phyloP scores from a whole-genome alignment of 2,888 invertebrate genomes.

The Lasioglossum oenotherae region DNA sequence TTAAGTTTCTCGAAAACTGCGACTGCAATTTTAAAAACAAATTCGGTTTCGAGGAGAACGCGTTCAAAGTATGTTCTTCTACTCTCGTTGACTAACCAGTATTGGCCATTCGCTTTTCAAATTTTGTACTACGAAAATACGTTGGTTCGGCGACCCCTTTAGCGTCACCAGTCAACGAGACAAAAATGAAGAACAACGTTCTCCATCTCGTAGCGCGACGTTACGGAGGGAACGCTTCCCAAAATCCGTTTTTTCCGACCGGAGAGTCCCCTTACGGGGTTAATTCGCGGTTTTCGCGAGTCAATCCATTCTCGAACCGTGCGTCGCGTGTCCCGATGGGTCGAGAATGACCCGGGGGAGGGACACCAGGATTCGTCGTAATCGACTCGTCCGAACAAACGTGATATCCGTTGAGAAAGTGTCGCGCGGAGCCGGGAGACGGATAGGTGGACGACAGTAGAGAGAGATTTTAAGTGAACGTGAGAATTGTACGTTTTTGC shows the following conservation, averaged over 20 bases:
- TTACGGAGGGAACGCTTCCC: neutral
- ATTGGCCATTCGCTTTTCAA: neutral
- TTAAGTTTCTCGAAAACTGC: neutral
- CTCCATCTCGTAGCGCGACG: neutral
- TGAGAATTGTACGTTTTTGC: slow-evolving; percentile 26
- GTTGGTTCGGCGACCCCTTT: neutral
- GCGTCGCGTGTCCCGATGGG: slow-evolving; percentile 15
- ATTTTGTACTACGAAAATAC: neutral
- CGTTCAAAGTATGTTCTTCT: neutral
- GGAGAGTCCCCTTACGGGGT: neutral
- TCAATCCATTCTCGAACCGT: slow-evolving; percentile 77
- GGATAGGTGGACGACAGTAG: slow-evolving; percentile 5
- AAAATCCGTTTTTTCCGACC: neutral
- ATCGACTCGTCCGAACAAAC: neutral
- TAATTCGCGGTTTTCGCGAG: slow-evolving; percentile 7
- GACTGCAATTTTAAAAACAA: neutral
- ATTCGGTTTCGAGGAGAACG: neutral
- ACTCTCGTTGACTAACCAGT: neutral
- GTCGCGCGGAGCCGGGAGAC: slow-evolving; percentile 51
- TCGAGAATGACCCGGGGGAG: neutral
- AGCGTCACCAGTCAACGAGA: neutral
- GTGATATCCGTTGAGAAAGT: slow-evolving; percentile 36
- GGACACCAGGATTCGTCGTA: neutral
- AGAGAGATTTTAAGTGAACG: slow-evolving; percentile 20
- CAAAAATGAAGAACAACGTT: neutral